phyloP scores from a whole-genome alignment of 2,113 vertebrate genomes.

The Siniperca chuatsi region DNA sequence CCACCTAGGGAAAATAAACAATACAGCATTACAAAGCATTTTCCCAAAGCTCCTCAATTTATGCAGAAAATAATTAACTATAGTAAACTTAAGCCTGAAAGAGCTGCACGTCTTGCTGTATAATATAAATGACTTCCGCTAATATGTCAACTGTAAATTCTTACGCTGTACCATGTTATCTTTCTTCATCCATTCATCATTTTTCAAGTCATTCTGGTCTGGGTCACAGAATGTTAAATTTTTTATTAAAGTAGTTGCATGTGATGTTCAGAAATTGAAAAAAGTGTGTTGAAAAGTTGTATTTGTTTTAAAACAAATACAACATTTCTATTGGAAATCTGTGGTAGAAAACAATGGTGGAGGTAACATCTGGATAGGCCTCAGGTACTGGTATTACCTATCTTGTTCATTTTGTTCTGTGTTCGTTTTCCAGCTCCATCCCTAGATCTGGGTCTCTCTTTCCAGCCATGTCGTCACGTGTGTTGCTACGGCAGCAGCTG shows the following conservation, averaged over 20 bases:
- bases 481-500: conserved; percentile 90
- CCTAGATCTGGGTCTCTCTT: conserved; percentile 32
- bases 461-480: conserved; percentile 85
- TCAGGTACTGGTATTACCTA: neutral
- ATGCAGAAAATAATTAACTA: neutral
- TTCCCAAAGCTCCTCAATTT: neutral
- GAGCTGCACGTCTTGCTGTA: too few relatives aligned
- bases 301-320: neutral
- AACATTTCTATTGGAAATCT: neutral
- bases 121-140: neutral
- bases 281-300: neutral
- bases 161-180: neutral
- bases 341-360: neutral
- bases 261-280: neutral
- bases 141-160: too few relatives aligned
- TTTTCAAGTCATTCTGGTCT: neutral
- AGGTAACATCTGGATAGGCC: neutral
- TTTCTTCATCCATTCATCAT: neutral
- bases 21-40: neutral
- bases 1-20: neutral
- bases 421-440: conserved; percentile 57
- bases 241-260: neutral
- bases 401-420: neutral
- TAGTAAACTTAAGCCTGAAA: neutral
- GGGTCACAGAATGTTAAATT: neutral